Conservation (phyloP, 2,113 vertebrate genomes). For the Tiliqua scincoides region DNA sequence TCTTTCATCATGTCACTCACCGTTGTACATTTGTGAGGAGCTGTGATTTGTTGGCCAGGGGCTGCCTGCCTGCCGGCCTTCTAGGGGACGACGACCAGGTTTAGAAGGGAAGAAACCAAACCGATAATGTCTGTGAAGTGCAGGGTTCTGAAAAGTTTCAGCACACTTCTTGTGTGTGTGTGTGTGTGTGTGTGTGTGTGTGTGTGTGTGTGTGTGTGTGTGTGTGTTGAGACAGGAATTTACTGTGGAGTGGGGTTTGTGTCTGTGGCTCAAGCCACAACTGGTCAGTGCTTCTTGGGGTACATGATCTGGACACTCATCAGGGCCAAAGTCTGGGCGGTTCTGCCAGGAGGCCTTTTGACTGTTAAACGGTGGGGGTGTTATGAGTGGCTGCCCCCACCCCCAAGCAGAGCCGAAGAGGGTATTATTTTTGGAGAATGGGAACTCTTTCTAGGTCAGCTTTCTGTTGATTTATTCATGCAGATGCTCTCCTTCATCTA, state of each 20-base stretch:
- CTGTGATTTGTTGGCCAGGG: slow-evolving; percentile 53
- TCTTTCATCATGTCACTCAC: slow-evolving; percentile 67
- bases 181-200: too few relatives aligned
- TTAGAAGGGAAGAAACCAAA: slow-evolving; percentile 40
- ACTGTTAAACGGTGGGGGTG: neutral
- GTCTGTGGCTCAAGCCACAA: neutral
- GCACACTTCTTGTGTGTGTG: too few relatives aligned
- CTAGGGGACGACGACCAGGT: too few relatives aligned
- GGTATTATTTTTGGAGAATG: neutral
- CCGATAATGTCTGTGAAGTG: too few relatives aligned
- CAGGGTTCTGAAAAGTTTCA: neutral
- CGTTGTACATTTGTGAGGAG: slow-evolving; percentile 60
- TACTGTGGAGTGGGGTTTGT: neutral
- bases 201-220: too few relatives aligned
- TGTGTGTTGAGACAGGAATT: slow-evolving; percentile 13
- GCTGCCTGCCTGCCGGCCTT: neutral
- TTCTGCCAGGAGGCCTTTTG: neutral
- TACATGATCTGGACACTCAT: neutral
- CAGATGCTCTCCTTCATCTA: neutral
- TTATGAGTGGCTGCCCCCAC: neutral
- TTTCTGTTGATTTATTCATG: neutral
- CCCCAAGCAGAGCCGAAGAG: neutral
- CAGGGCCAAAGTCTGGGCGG: neutral
- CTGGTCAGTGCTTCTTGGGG: neutral
- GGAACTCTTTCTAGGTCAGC: neutral